Evolutionary conservation across 2,113 vertebrate genomes (phyloP).

Genomic region (Colistium nudipinnis): DNA sequence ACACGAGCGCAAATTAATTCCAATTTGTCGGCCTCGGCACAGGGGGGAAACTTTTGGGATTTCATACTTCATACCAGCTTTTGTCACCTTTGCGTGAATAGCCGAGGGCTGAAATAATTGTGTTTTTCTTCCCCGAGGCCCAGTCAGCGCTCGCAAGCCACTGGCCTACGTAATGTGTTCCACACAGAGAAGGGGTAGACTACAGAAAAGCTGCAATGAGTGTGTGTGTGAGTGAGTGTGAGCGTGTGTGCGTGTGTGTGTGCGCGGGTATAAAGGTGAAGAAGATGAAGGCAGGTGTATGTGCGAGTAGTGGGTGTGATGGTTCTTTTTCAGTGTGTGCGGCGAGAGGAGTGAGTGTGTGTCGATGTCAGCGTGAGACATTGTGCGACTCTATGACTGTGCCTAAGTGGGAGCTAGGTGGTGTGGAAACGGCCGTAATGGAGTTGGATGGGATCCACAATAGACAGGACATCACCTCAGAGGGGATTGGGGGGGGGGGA

Average conservation of each 20-base stretch:
- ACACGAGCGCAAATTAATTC: slow-evolving; percentile 81
- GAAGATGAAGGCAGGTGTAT: slow-evolving; percentile 10
- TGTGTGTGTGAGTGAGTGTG: slow-evolving; percentile 46
- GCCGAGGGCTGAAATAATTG: slow-evolving; percentile 81
- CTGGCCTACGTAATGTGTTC: slow-evolving; percentile 83
- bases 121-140: slow-evolving; percentile 79
- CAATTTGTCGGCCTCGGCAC: slow-evolving; percentile 74
- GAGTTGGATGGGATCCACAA: slow-evolving; percentile 76
- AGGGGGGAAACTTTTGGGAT: slow-evolving; percentile 80
- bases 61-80: slow-evolving; percentile 85
- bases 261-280: slow-evolving; percentile 7
- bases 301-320: slow-evolving; percentile 3
- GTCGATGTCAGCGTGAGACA: slow-evolving; percentile 25
- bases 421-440: slow-evolving; percentile 73
- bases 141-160: slow-evolving; percentile 78
- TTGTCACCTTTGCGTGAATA: slow-evolving; percentile 82
- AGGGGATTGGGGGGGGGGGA: slow-evolving; percentile 25
- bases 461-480: slow-evolving; percentile 61
- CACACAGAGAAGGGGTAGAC: slow-evolving; percentile 41
- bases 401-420: slow-evolving; percentile 53
- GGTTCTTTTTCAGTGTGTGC: slow-evolving; percentile 36
- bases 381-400: slow-evolving; percentile 48
- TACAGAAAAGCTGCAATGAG: slow-evolving; percentile 37
- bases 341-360: slow-evolving; percentile 19
- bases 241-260: slow-evolving; percentile 4